Conservation (phyloP, 2,113 vertebrate genomes). For the Mystacornis crossleyi region DNA sequence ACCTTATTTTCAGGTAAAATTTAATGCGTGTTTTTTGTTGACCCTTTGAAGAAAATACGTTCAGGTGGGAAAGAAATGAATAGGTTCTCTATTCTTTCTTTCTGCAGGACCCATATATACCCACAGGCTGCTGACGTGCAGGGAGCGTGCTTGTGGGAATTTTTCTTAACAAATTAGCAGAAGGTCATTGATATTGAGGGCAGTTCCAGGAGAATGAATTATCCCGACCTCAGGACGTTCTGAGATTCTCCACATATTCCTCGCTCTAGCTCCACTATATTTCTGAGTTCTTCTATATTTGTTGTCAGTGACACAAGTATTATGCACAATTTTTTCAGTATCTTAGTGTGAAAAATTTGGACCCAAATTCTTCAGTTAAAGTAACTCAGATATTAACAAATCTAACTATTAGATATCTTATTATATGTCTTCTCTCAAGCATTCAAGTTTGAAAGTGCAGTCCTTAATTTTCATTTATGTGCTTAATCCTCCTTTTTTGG, state of each 20-base stretch:
- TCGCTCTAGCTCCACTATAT: neutral
- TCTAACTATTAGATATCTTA: neutral
- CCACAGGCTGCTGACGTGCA: rapidly evolving
- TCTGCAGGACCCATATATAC: neutral
- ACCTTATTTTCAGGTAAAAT: neutral
- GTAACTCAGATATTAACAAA: neutral
- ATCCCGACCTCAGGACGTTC: neutral
- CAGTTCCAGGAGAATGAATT: neutral
- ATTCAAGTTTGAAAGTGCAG: neutral
- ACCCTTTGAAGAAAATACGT: neutral
- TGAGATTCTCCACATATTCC: neutral
- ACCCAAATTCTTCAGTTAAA: neutral
- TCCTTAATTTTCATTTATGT: neutral
- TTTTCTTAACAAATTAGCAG: neutral
- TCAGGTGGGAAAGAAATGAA: neutral
- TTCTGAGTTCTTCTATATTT: neutral
- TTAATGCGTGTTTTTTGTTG: neutral
- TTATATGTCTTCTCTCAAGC: neutral
- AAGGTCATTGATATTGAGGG: neutral
- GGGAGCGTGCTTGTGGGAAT: neutral
- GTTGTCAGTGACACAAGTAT: neutral
- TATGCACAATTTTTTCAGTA: neutral
- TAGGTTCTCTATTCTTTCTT: neutral
- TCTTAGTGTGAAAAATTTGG: neutral
- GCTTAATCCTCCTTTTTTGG: rapidly evolving